Base-by-base conservation (phyloP, 1,140 invertebrate species). In the Eumeta japonica region DNA sequence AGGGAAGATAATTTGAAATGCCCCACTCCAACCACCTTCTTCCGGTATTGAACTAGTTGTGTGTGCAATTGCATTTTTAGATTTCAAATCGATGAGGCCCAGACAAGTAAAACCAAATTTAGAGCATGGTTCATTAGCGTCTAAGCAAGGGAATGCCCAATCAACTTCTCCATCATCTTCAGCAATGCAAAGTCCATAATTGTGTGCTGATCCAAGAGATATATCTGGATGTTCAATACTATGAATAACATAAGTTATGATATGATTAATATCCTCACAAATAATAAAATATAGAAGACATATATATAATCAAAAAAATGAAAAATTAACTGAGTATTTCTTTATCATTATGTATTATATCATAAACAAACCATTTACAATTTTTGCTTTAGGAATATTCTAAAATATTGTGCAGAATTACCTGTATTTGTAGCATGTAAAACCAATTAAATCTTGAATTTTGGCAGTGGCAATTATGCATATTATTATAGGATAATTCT, bases 101-200 rank as follows among this genome's bases (percentile, higher is more conserved):
- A 97, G 76, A 51, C 86, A 87, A 5, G 82, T 84, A 67, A 97
- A 97, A 16, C 90, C 90, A 79, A 94, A 98, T 74, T 97, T 97
- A 2, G 87, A 85, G 45, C 96, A 88, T 11, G 83, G 84, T 75
- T 97, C 94, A 50, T 82, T 82, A 9, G 84, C 81, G 63, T 96
- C 93, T 2, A 98, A 78, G 50, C 87, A 88, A 1, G 94, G 92
- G 63, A 98, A 97, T 51, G 95, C 94, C 68, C 82, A 84, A 67
- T 94, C 92, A 20, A 96, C 89, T 74, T 96, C 94, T n/a, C 94
- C 94, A 70, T 96, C 93, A 58, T 97, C 94, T 77, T 97, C 94
- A 11, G 90, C 92, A 55, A 97, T 93, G 57, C 91, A 92, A 27
- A 97, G 75, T 28, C 89, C 89, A 72, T 92, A 95, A 48, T 84